These are phyloP conservation scores for Epirrhoe alternata DNA, from an alignment of 2,888 invertebrate genomes.

Conservation along the genomic window DNA sequence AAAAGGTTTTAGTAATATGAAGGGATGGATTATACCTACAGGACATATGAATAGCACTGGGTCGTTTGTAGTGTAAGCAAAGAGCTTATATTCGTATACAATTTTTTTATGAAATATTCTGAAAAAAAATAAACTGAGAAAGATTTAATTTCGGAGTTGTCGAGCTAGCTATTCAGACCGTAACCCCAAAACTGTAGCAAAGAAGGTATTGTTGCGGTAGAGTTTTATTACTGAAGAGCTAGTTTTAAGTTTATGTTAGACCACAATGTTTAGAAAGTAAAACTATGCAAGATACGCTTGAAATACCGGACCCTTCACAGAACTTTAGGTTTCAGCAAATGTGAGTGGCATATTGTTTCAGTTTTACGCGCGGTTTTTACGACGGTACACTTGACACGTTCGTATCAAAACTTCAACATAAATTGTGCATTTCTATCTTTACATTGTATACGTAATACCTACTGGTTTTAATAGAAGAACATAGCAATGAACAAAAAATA, in stretches of 20 bases:
- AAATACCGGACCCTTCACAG: slow-evolving; percentile 10
- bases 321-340: slow-evolving; percentile 20
- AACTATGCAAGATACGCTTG: slow-evolving; percentile 8
- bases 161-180: background rate
- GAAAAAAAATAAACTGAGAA: background rate
- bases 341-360: slow-evolving; percentile 24
- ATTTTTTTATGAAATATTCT: background rate
- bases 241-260: slow-evolving; percentile 4
- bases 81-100: background rate
- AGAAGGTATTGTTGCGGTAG: background rate
- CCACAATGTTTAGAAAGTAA: slow-evolving; percentile 9
- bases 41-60: too few relatives aligned
- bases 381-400: slow-evolving; percentile 28
- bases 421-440: slow-evolving; percentile 26
- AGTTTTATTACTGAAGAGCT: background rate
- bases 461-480: too few relatives aligned
- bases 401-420: slow-evolving; percentile 30
- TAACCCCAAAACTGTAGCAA: background rate
- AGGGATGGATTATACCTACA: too few relatives aligned
- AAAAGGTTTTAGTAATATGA: background rate
- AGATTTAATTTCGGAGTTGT: background rate
- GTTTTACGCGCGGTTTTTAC: slow-evolving; percentile 31
- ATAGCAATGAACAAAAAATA: too few relatives aligned
- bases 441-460: too few relatives aligned
- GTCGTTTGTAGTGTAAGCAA: background rate